phyloP scores from a whole-genome alignment of 2,797 vertebrate genomes.

The Anisognathus igniventris region DNA sequence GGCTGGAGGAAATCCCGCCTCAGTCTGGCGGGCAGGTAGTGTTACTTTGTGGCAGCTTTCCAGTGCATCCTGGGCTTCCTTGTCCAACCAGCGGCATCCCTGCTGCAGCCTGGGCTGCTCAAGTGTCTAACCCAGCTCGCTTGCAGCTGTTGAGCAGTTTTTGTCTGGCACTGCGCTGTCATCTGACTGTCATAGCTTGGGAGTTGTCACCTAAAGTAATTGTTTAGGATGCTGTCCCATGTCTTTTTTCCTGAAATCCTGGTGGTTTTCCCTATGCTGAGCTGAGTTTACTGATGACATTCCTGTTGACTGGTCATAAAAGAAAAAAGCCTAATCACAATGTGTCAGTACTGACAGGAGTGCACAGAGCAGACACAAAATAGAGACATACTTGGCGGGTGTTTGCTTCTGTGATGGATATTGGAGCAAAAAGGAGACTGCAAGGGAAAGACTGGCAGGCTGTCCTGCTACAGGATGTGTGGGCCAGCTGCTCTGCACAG shows the following conservation, averaged over 20 bases:
- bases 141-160: not conserved
- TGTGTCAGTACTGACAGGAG: not conserved
- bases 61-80: not conserved
- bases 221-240: not conserved
- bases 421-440: not conserved
- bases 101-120: not conserved
- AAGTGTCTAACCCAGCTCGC: not conserved
- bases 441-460: not conserved
- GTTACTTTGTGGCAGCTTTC: not conserved
- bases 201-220: not conserved
- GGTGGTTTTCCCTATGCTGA: not conserved
- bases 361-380: not conserved
- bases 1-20: not conserved
- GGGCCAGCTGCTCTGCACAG: not conserved
- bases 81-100: not conserved
- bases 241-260: not conserved
- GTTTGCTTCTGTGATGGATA: not conserved
- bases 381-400: accelerated
- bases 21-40: not conserved
- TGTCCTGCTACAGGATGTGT: not conserved
- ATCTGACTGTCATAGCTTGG: not conserved
- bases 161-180: not conserved
- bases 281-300: not conserved
- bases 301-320: not conserved
- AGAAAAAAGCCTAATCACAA: accelerated